Evolutionary conservation across 2,888 invertebrate genomes (phyloP).

Genomic region (Electrophaes corylata): DNA sequence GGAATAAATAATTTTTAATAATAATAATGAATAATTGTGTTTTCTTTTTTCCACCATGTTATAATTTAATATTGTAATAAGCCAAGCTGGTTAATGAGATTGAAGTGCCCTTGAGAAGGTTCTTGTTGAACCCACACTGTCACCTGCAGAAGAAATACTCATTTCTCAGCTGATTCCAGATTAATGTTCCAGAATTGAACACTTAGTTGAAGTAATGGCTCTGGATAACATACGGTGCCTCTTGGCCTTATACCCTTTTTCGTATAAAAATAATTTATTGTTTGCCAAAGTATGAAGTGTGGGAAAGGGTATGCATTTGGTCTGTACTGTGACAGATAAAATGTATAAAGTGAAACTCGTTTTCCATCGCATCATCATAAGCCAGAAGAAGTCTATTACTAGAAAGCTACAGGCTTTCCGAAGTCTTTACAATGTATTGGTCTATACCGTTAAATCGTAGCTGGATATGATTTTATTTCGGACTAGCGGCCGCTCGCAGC

Average conservation of each 20-base stretch:
- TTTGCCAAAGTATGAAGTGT: background rate
- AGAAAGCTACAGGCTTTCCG: too few relatives aligned
- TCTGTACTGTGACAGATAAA: background rate
- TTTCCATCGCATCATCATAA: too few relatives aligned
- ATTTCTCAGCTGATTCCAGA: constrained; percentile 16
- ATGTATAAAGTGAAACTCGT: too few relatives aligned
- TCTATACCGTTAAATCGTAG: too few relatives aligned
- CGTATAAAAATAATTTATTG: constrained; percentile 17
- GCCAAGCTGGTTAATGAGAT: background rate
- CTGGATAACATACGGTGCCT: constrained; percentile 17
- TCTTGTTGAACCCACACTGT: constrained; percentile 8
- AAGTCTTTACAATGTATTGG: too few relatives aligned
- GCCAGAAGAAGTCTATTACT: too few relatives aligned
- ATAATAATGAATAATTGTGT: too few relatives aligned
- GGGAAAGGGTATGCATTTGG: background rate
- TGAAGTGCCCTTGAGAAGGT: background rate
- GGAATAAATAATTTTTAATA: too few relatives aligned
- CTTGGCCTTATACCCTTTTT: constrained; percentile 7
- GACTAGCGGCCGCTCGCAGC: too few relatives aligned
- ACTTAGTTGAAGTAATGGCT: constrained; percentile 16
- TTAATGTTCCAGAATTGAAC: constrained; percentile 22
- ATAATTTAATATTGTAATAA: too few relatives aligned
- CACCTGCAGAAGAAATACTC: constrained; percentile 7
- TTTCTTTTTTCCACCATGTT: too few relatives aligned
- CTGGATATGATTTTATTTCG: too few relatives aligned